phyloP scores from a whole-genome alignment of 2,888 invertebrate species.

The Philereme transversata region DNA sequence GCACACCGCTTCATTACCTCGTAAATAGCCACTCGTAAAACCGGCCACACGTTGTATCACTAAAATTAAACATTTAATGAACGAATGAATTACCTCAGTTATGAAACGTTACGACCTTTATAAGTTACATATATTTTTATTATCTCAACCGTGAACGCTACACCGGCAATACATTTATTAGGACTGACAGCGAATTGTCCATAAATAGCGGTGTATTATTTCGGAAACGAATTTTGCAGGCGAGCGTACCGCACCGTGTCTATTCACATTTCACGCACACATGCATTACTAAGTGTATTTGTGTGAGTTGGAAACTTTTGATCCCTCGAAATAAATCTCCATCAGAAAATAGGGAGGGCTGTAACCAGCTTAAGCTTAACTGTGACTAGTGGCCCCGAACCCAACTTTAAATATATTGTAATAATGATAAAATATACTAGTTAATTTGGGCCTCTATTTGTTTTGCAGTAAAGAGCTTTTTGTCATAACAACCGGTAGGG shows the following conservation, averaged over 20 bases:
- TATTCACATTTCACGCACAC: constrained; percentile 39
- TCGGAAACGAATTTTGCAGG: constrained; percentile 56
- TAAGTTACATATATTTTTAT: constrained; percentile 63
- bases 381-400: constrained; percentile 77
- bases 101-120: constrained; percentile 60
- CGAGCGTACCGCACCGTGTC: constrained; percentile 43
- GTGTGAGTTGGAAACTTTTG: constrained; percentile 79
- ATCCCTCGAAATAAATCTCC: constrained; percentile 83
- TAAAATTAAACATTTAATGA: constrained; percentile 74
- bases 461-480: constrained; percentile 69
- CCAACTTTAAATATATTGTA: constrained; percentile 82
- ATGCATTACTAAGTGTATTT: constrained; percentile 42
- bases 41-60: constrained; percentile 54
- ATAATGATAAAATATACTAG: constrained; percentile 81
- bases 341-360: constrained; percentile 82
- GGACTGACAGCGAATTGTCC: constrained; percentile 62
- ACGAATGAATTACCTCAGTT: constrained; percentile 65
- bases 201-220: constrained; percentile 59
- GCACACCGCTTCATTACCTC: constrained; percentile 58
- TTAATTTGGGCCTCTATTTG: constrained; percentile 76
- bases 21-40: constrained; percentile 62
- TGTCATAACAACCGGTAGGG: constrained; percentile 64
- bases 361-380: constrained; percentile 84
- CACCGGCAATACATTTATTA: constrained; percentile 65
- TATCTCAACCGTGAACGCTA: constrained; percentile 54